phyloP scores from a whole-genome alignment of 2,888 invertebrate genomes.

The Morpho achilles region DNA sequence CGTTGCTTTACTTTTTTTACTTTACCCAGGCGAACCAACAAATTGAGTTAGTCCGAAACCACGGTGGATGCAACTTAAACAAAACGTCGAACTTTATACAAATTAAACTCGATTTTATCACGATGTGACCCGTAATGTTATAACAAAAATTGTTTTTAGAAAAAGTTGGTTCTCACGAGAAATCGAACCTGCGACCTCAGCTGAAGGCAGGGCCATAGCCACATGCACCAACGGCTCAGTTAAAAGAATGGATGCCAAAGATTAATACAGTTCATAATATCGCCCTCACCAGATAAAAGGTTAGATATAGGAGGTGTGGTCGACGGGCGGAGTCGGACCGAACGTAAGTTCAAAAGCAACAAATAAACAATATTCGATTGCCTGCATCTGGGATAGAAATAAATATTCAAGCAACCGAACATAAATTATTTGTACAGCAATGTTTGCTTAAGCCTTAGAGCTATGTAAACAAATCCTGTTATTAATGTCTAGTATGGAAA shows the following conservation, averaged over 20 bases:
- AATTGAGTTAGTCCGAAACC: too few relatives aligned
- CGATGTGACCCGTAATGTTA: too few relatives aligned
- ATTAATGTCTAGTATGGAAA: slow-evolving; percentile 12
- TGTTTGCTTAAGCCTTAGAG: slow-evolving; percentile 22
- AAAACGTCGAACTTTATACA: too few relatives aligned
- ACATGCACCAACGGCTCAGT: too few relatives aligned
- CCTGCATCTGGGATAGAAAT: slow-evolving; percentile 30
- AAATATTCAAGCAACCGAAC: slow-evolving; percentile 21
- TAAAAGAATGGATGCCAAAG: background rate
- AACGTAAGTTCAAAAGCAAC: slow-evolving; percentile 46
- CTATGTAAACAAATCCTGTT: slow-evolving; percentile 17
- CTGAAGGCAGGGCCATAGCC: too few relatives aligned
- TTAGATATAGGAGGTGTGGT: slow-evolving; percentile 49
- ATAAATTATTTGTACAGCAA: slow-evolving; percentile 23
- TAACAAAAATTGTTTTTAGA: too few relatives aligned
- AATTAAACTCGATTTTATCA: too few relatives aligned
- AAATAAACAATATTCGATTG: slow-evolving; percentile 50
- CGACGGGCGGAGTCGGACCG: slow-evolving; percentile 53
- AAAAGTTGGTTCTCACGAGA: too few relatives aligned
- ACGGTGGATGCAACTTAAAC: too few relatives aligned
- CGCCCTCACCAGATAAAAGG: slow-evolving; percentile 21
- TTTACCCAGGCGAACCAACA: too few relatives aligned
- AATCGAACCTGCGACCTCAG: too few relatives aligned
- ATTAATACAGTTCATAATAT: slow-evolving; percentile 22
- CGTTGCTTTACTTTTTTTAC: too few relatives aligned